Evolutionary conservation across 1,140 invertebrate species (phyloP), one percentile per base, ranked within the genome.

Genomic region (Nasonia vitripennis): DNA sequence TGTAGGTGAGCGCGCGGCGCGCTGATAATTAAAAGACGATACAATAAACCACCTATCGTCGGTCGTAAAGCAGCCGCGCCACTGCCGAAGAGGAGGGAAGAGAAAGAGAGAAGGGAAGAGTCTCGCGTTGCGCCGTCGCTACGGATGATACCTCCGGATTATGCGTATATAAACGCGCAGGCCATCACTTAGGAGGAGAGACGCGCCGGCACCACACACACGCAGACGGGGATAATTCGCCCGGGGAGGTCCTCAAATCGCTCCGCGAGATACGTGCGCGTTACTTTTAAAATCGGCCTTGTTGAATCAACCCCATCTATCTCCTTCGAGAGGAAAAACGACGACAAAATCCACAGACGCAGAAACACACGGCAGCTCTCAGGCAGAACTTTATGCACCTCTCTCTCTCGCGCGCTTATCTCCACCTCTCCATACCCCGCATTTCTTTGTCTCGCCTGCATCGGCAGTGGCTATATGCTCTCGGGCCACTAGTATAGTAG

Each of bases 1-100:
- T 93, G 92, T 93, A 91, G 92, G 92, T 93, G 92, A 88, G 88
- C 91, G 88, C 87, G 45, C 78, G 55, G 41, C 68, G 48, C 89
- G 91, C 92, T 93, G 93, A 93, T 93, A 93, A 93, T 93, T 93
- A 93, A 93, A 93, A 93, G 92, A 90, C 92, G 92, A 93, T 92
- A 92, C 92, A 93, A 93, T 93, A 93, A 93, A 93, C 88, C 90
- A 93, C 90, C 90, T 93, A 93, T 93, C 93, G 90, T 90, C 88
- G 90, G 90, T 91, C 90, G 91, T 93, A 93, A 93, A 93, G 91
- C 92, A 93, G 87, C 84, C 55, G 87, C 78, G 86, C 83, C 85
- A 75, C 67, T 67, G 86, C 77, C 71, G 84, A 62, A 62, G 55
- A 62, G 20, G 17, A 55, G 20, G n/a, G 7, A 17, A 62, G 55